These are phyloP conservation scores for Diorhabda elongata DNA, from an alignment of 1,140 invertebrate species.

Conservation along the genomic window DNA sequence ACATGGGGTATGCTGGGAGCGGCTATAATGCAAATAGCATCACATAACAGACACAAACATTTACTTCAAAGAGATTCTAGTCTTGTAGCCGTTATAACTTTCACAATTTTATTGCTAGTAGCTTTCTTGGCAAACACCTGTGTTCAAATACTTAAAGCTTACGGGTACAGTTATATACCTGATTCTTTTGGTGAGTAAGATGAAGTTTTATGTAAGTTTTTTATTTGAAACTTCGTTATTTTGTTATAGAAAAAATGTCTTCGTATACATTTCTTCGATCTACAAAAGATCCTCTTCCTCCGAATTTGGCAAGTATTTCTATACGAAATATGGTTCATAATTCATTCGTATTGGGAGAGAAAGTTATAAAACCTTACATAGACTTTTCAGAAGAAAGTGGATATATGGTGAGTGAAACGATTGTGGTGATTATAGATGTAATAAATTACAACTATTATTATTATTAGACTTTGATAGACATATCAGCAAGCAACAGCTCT, in stretches of 20 bases:
- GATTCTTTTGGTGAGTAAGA: slow-evolving; percentile 76
- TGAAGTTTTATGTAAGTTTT: neutral
- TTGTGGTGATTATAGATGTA: neutral
- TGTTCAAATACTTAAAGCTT: slow-evolving; percentile 65
- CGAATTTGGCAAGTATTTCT: slow-evolving; percentile 50
- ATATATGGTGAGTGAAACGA: slow-evolving; percentile 57
- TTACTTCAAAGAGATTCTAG: slow-evolving; percentile 74
- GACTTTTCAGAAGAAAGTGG: slow-evolving; percentile 60
- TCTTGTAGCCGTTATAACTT: slow-evolving; percentile 72
- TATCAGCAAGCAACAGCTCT: too few relatives aligned
- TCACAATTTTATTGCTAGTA: slow-evolving; percentile 67
- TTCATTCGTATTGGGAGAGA: slow-evolving; percentile 67
- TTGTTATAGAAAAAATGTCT: slow-evolving; percentile 64
- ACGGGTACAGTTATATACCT: slow-evolving; percentile 70
- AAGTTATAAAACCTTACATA: slow-evolving; percentile 56
- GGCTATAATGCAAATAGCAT: slow-evolving; percentile 77
- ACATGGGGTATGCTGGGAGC: slow-evolving; percentile 87
- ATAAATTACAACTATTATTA: neutral
- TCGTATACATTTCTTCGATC: slow-evolving; percentile 68
- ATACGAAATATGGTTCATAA: slow-evolving; percentile 65
- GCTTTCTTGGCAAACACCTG: slow-evolving; percentile 79
- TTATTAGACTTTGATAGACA: too few relatives aligned
- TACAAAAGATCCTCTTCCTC: slow-evolving; percentile 50
- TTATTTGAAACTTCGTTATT: slow-evolving; percentile 12
- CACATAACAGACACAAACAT: slow-evolving; percentile 65